Evolutionary conservation across 2,888 invertebrate genomes (phyloP), one percentile per base, ranked within the genome.

Genomic region (Epirrhoe alternata): DNA sequence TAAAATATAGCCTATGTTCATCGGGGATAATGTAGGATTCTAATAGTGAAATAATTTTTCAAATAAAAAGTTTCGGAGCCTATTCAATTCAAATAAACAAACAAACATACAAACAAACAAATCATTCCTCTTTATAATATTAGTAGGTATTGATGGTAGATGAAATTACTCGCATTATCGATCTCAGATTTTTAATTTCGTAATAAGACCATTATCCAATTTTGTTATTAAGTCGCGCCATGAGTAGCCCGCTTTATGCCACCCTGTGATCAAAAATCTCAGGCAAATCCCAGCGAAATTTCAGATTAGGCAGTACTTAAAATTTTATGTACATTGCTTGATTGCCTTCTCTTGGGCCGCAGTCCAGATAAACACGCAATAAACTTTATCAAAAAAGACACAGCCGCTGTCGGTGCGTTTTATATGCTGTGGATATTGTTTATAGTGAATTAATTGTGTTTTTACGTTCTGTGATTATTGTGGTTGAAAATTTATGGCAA

Each of bases 271-370:
- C 62, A 77, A 71, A n/a, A 66, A 35, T 35, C 35, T 6, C 77
- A 78, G 77, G 90, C 90, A 84, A 91, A 91, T 88, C 84, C 85
- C 80, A 81, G 92, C 92, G 77, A 92, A 92, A 88, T 86, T 88
- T 85, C 42, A 90, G 90, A 92, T 92, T 89, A 88, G 86, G 77
- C 75, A 74, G 86, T 82, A 86, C 82, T 92, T 87, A 92, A 89
- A 79, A 71, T 42, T 82, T 89, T 80, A 88, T 84, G 82, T 81
- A 76, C 76, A 74, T 70, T 63, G 64, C 74, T 73, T 83, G 85
- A 86, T 84, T 82, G 75, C 78, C 72, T 42, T 24, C n/a, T 24
- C 24, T 24, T 24, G 64, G 66, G 65, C 74, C 68, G 57, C 62
- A 67, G 74, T 63, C 56, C 66, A 79, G 86, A 85, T 85, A 85